Conservation (phyloP, 2,797 vertebrate species). For the Rhadinocentrus ornatus region DNA sequence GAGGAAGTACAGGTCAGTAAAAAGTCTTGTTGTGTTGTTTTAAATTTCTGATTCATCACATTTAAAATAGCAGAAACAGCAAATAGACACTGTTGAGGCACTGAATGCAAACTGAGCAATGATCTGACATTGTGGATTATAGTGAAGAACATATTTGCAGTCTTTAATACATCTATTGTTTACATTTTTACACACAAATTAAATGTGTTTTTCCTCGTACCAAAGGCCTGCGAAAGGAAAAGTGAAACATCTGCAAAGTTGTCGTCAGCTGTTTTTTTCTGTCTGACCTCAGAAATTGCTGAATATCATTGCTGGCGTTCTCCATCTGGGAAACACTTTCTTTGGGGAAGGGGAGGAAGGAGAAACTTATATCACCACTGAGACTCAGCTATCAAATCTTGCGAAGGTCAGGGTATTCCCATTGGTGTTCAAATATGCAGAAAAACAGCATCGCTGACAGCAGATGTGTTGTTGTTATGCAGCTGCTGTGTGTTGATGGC, state of each 20-base stretch:
- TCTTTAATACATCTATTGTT: no score
- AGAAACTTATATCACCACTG: slow-evolving; percentile 89
- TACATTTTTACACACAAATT: not conserved
- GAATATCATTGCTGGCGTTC: slow-evolving; percentile 90
- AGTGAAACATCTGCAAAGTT: slow-evolving; percentile 11
- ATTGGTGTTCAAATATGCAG: slow-evolving; percentile 37
- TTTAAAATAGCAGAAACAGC: not conserved
- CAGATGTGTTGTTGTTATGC: slow-evolving; percentile 68
- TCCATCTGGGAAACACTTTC: slow-evolving; percentile 95
- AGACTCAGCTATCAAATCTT: slow-evolving; percentile 89
- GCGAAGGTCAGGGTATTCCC: slow-evolving; percentile 85
- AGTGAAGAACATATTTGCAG: no score
- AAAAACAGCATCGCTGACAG: slow-evolving; percentile 33
- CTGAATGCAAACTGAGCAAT: not conserved
- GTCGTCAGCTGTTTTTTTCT: slow-evolving; percentile 27
- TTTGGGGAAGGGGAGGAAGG: slow-evolving; percentile 93
- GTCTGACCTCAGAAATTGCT: slow-evolving; percentile 86
- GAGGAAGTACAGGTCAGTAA: slow-evolving; percentile 90
- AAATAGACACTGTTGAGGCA: no score
- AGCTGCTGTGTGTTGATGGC: slow-evolving; percentile 92
- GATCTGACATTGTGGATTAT: not conserved
- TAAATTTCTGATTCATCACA: slow-evolving; percentile 8
- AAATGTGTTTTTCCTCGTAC: no score
- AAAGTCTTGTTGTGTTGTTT: not conserved
- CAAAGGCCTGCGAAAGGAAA: no score